These are phyloP conservation scores for Aviceda subcristata DNA, from an alignment of 2,113 vertebrate species.

Conservation along the genomic window DNA sequence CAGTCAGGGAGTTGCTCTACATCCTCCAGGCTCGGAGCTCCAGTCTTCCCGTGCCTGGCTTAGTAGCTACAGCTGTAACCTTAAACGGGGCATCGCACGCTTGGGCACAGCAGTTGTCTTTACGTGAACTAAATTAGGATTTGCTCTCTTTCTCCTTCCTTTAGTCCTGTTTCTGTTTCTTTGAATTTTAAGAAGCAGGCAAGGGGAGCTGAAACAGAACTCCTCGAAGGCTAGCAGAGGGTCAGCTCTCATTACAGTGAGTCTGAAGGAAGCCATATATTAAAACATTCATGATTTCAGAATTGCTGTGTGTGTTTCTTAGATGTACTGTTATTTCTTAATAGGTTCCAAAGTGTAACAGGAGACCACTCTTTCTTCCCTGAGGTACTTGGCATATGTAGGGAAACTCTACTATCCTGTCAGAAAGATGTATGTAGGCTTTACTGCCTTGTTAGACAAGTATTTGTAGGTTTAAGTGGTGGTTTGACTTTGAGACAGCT, in stretches of 20 bases:
- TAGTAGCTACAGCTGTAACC: neutral
- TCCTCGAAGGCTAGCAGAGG: neutral
- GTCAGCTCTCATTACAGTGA: neutral
- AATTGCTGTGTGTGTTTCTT: neutral
- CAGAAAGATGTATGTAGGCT: constrained; percentile 2
- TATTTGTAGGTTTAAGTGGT: constrained; percentile 32
- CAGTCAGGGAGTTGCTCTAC: neutral
- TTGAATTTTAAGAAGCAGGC: neutral
- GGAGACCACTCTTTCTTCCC: neutral
- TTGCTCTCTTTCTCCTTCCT: neutral
- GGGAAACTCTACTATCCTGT: neutral
- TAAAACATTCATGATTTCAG: constrained; percentile 26
- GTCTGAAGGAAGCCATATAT: neutral
- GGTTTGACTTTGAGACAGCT: constrained; percentile 33
- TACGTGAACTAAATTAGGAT: neutral
- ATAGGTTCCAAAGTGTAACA: neutral
- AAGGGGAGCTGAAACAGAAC: neutral
- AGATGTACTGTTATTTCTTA: neutral
- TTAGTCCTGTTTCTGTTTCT: neutral
- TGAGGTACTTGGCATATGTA: neutral
- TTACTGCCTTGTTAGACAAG: constrained; percentile 8
- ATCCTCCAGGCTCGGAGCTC: neutral
- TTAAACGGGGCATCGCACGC: neutral
- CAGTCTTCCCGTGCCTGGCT: neutral
- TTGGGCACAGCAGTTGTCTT: neutral